These are phyloP conservation scores for Ylistrum balloti DNA, from an alignment of 1,140 invertebrate species.

Conservation along the genomic window DNA sequence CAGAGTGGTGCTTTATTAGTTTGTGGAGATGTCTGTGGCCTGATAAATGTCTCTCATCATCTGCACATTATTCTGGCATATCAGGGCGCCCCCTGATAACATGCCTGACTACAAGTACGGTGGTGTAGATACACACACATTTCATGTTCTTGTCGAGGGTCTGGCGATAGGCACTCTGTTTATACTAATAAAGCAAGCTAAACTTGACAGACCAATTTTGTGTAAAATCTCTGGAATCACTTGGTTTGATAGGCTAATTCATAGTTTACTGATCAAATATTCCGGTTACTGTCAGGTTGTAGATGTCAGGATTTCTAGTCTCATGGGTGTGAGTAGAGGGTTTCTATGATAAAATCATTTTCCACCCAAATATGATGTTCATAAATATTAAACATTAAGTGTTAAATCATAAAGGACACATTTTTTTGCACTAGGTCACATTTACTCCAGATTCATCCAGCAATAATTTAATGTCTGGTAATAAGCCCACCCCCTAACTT, in stretches of 20 bases:
- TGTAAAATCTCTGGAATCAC: not conserved
- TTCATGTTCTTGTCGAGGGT: not conserved
- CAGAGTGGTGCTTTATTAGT: not conserved
- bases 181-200: not conserved
- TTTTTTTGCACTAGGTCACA: too few species aligned
- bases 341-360: too few species aligned
- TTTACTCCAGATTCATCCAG: too few species aligned
- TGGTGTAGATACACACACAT: conserved; percentile 7
- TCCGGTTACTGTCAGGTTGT: not conserved
- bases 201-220: conserved; percentile 33
- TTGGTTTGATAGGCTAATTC: conserved; percentile 39
- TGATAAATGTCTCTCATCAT: conserved; percentile 1
- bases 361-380: too few species aligned
- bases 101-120: not conserved
- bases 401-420: too few species aligned
- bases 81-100: conserved; percentile 36
- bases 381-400: too few species aligned
- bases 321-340: not conserved
- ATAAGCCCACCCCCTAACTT: too few species aligned
- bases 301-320: not conserved
- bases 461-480: too few species aligned
- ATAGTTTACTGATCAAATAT: conserved; percentile 9
- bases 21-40: conserved; percentile 13
- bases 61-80: conserved; percentile 13
- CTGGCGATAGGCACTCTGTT: conserved; percentile 19